Conservation (phyloP, 1,140 invertebrate species). For the Aphaenogaster rudis region DNA sequence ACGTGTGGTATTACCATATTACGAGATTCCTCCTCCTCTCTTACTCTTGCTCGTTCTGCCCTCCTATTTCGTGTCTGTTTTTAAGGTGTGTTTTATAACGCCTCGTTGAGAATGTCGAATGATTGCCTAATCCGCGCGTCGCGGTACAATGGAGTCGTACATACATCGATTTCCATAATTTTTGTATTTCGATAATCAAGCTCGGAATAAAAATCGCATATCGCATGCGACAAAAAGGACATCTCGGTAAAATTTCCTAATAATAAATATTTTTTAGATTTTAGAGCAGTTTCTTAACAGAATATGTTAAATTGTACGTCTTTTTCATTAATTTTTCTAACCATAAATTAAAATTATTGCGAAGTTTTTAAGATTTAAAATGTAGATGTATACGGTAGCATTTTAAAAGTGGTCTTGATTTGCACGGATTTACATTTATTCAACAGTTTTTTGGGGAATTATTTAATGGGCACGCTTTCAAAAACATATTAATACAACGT, state of each 20-base stretch:
- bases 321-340: not conserved
- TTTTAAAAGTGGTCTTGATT: not conserved
- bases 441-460: not conserved
- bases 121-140: slow-evolving; percentile 48
- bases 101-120: slow-evolving; percentile 54
- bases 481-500: not conserved
- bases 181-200: slow-evolving; percentile 3
- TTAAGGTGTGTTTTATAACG: slow-evolving; percentile 61
- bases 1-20: slow-evolving; percentile 73
- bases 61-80: slow-evolving; percentile 34
- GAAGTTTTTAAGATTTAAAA: not conserved
- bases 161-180: not conserved
- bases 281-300: not conserved
- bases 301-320: not conserved
- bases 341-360: not conserved
- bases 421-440: not conserved
- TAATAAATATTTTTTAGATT: not conserved
- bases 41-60: slow-evolving; percentile 6
- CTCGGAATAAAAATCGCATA: not conserved
- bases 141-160: slow-evolving; percentile 16
- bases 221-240: not conserved
- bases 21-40: slow-evolving; percentile 62
- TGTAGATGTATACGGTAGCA: not conserved
- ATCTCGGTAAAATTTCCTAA: not conserved
- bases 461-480: not conserved